Evolutionary conservation across 2,888 invertebrate species (phyloP).

Genomic region (Synanthedon vespiformis): DNA sequence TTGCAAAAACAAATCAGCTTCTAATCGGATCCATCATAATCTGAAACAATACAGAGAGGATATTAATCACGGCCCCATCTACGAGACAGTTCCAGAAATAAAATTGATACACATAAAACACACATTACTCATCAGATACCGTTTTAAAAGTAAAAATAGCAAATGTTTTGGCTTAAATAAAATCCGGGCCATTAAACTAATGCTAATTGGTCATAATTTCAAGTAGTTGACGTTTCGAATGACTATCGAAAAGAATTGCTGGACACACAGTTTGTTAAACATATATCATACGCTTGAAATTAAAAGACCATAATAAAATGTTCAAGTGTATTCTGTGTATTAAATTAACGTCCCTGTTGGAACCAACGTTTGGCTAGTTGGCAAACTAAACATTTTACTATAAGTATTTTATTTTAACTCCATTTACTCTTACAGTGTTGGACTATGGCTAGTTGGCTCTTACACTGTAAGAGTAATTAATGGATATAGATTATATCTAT

Average conservation of each 20-base stretch:
- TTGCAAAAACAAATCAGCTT: slow-evolving; percentile 33
- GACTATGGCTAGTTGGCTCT: no score
- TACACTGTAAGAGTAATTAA: no score
- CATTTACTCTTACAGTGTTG: no score
- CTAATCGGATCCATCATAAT: slow-evolving; percentile 61
- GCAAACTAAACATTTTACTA: no score
- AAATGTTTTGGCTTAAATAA: slow-evolving; percentile 7
- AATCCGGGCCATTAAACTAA: slow-evolving; percentile 11
- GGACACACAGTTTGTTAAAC: background rate
- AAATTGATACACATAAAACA: background rate
- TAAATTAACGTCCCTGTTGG: background rate
- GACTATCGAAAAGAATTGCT: slow-evolving; percentile 4
- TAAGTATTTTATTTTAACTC: no score
- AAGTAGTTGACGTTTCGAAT: slow-evolving; percentile 9
- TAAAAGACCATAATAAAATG: slow-evolving; percentile 1
- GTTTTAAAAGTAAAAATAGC: background rate
- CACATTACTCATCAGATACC: background rate
- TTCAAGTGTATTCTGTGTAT: no score
- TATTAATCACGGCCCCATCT: background rate
- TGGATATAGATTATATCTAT: no score
- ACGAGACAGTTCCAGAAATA: background rate
- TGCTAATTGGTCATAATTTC: slow-evolving; percentile 12
- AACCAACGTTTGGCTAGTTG: slow-evolving; percentile 2
- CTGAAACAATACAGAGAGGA: slow-evolving; percentile 40
- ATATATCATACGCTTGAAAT: slow-evolving; percentile 1